These are phyloP conservation scores for Disparrhopalites patrizii DNA, from an alignment of 2,888 invertebrate species.

Conservation along the genomic window DNA sequence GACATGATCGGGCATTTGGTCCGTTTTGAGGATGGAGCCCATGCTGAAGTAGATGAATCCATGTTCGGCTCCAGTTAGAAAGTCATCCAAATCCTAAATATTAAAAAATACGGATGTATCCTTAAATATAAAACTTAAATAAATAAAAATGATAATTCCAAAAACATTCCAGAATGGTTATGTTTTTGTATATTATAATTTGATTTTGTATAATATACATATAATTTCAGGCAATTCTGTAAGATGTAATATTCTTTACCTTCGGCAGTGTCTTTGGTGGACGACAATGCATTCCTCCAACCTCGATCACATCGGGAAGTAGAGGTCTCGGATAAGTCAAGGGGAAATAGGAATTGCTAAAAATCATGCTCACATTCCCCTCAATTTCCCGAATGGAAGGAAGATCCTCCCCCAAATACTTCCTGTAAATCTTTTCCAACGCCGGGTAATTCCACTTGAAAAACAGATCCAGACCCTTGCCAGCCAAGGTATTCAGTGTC, in stretches of 20 bases:
- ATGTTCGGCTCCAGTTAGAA: slow-evolving; percentile 47
- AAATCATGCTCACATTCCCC: slow-evolving; percentile 41
- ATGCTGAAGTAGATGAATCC: slow-evolving; percentile 81
- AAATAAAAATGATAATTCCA: too few relatives aligned
- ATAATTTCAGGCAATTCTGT: too few relatives aligned
- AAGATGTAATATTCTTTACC: slow-evolving; percentile 2
- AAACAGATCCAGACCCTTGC: neutral
- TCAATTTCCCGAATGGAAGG: slow-evolving; percentile 41
- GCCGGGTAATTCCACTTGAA: neutral
- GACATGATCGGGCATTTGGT: slow-evolving; percentile 71
- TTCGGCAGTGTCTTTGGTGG: slow-evolving; percentile 17
- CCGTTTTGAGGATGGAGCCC: slow-evolving; percentile 77
- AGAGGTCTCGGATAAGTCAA: slow-evolving; percentile 40
- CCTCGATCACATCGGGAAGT: slow-evolving; percentile 43
- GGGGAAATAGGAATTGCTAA: slow-evolving; percentile 45
- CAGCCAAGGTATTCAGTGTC: neutral
- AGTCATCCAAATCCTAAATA: neutral
- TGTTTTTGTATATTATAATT: too few relatives aligned
- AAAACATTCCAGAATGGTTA: too few relatives aligned
- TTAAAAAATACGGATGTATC: too few relatives aligned
- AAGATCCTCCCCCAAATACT: slow-evolving; percentile 28
- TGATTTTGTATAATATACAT: too few relatives aligned
- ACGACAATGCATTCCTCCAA: slow-evolving; percentile 61
- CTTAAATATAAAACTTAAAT: too few relatives aligned
- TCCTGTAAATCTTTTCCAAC: neutral